Evolutionary conservation across 1,140 invertebrate species (phyloP).

Genomic region (Caenorhabditis latens): DNA sequence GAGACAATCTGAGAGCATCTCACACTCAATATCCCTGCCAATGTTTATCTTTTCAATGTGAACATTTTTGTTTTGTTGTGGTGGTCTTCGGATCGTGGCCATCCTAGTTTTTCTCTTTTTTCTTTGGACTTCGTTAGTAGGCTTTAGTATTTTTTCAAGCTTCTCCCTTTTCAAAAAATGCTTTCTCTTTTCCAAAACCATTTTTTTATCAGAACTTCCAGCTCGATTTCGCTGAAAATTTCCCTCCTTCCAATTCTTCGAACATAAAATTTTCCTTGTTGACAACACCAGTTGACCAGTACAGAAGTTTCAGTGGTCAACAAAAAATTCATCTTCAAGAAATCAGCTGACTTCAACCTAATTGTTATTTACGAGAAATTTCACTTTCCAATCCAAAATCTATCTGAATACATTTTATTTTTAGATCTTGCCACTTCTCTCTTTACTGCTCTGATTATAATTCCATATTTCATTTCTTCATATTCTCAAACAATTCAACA

Average conservation of each 20-base stretch:
- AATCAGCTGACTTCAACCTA: neutral
- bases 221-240: neutral
- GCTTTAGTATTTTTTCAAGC: too few relatives aligned
- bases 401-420: neutral
- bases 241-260: neutral
- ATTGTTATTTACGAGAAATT: neutral
- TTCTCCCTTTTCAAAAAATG: too few relatives aligned
- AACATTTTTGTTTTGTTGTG: conserved; percentile 14
- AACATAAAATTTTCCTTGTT: neutral
- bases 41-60: conserved; percentile 42
- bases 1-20: conserved; percentile 8
- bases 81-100: neutral
- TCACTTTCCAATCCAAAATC: neutral
- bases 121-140: too few relatives aligned
- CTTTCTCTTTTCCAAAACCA: too few relatives aligned
- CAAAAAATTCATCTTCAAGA: neutral
- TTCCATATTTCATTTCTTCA: neutral
- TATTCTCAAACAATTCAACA: neutral
- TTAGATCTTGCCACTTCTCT: neutral
- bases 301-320: neutral
- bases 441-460: neutral
- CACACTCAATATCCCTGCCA: conserved; percentile 18
- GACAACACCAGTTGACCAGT: neutral
- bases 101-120: too few relatives aligned
- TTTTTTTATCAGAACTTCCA: too few relatives aligned